These are phyloP conservation scores for Phyllostomus discolor DNA, from an alignment of 2,113 vertebrate species.

Conservation along the genomic window DNA sequence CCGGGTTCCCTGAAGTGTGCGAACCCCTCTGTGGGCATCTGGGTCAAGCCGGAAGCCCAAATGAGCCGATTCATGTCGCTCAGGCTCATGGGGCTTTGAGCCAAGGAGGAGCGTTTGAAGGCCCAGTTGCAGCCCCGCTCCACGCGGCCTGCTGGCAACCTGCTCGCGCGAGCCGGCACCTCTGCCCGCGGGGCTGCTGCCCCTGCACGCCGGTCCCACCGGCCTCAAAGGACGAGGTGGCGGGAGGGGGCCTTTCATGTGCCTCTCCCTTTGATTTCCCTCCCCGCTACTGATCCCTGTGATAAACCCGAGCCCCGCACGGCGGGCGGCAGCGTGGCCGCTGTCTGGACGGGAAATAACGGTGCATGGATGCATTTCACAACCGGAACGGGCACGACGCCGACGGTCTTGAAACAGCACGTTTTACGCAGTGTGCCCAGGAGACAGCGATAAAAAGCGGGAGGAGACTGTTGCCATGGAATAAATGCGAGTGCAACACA, in stretches of 20 bases:
- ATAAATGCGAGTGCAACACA: background rate
- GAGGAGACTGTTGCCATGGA: background rate
- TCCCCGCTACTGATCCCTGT: slow-evolving; percentile 64
- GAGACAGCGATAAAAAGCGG: background rate
- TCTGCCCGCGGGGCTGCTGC: slow-evolving; percentile 54
- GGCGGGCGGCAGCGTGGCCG: background rate
- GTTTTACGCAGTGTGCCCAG: background rate
- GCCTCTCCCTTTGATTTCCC: slow-evolving; percentile 62
- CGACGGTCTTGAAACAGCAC: background rate
- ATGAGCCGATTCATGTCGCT: slow-evolving; percentile 70
- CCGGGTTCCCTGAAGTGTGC: slow-evolving; percentile 65
- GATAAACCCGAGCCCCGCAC: slow-evolving; percentile 57
- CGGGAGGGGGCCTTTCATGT: slow-evolving; percentile 66
- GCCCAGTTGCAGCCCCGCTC: slow-evolving; percentile 51
- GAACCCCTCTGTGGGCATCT: slow-evolving; percentile 60
- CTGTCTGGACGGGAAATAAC: slow-evolving; percentile 11
- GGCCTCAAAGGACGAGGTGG: slow-evolving; percentile 57
- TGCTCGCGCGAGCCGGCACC: slow-evolving; percentile 22
- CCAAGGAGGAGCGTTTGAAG: slow-evolving; percentile 55
- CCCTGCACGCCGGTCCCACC: slow-evolving; percentile 56
- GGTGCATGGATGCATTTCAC: background rate
- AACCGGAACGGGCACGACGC: background rate
- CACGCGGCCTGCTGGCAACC: background rate
- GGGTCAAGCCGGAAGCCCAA: slow-evolving; percentile 69
- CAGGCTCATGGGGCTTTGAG: slow-evolving; percentile 67